A percentile compares a stretch with the other conserved stretches of the same genome.
Evolutionary conservation across 2,797 vertebrate genomes (phyloP).

Genomic region (Syncerus caffer): DNA sequence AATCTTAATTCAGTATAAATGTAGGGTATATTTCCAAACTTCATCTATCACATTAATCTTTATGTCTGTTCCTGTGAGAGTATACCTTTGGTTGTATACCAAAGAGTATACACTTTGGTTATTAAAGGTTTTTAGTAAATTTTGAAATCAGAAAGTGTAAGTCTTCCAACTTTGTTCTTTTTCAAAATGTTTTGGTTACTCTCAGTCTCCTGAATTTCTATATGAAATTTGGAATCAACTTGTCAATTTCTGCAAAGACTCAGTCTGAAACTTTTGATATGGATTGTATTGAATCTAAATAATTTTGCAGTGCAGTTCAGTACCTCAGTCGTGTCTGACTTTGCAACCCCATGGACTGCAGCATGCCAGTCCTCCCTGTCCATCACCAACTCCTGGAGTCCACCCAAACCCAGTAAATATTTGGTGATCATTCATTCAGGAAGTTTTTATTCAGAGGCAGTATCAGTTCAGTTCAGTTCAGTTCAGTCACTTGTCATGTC

Average conservation of each 20-base stretch:
- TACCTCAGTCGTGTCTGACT: not conserved
- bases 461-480: not conserved
- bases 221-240: not conserved
- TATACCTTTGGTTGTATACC: not conserved
- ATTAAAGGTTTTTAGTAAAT: not conserved
- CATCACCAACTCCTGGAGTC: not conserved
- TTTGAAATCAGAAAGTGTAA: constrained; percentile 20
- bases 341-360: not conserved
- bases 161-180: not conserved
- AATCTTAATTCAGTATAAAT: not conserved
- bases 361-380: not conserved
- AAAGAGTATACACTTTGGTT: not conserved
- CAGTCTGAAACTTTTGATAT: not conserved
- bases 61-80: not conserved
- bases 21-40: not conserved
- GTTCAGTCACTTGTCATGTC: not conserved
- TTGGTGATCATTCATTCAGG: too few species aligned
- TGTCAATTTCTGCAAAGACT: not conserved
- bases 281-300: not conserved
- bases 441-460: too few species aligned
- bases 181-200: not conserved
- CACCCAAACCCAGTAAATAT: not conserved
- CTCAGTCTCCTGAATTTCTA: not conserved
- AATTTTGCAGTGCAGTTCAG: not conserved
- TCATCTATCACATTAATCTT: not conserved